Percentiles rank a stretch among this genome's conserved stretches.
These are phyloP conservation scores for Acanthosepion lycidas DNA, from an alignment of 2,888 invertebrate species.

Conservation along the genomic window DNA sequence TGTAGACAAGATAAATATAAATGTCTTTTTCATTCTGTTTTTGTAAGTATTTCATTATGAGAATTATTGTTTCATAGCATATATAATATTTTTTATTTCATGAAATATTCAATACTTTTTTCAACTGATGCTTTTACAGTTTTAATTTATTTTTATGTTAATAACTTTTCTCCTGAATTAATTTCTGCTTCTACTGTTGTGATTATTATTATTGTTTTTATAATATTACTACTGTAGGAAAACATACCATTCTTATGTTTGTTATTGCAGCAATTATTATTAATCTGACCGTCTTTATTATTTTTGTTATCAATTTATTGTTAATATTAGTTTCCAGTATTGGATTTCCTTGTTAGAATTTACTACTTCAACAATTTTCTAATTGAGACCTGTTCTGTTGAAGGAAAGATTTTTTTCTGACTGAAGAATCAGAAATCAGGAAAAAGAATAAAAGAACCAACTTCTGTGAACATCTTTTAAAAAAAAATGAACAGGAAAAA, in stretches of 20 bases:
- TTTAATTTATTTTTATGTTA: no score
- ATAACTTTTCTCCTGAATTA: no score
- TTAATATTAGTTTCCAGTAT: not conserved
- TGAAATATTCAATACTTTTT: no score
- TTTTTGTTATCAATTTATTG: not conserved
- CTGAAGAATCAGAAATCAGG: not conserved
- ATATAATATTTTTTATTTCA: no score
- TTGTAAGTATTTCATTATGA: not conserved
- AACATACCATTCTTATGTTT: no score
- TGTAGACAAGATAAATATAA: not conserved
- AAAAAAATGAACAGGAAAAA: not conserved
- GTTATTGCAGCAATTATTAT: not conserved
- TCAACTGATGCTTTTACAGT: no score
- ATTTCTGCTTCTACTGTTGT: no score
- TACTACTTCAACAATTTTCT: not conserved
- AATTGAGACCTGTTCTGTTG: not conserved
- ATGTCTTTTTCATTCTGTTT: not conserved
- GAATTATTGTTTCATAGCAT: no score
- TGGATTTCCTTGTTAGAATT: not conserved
- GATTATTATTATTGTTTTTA: no score
- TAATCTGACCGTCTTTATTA: not conserved
- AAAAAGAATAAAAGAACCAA: not conserved
- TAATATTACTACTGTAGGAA: no score
- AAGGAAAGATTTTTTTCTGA: not conserved
- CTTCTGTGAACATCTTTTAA: not conserved